Evolutionary conservation across 1,140 invertebrate species (phyloP), one percentile per base, ranked within the genome.

Genomic region (Drosophila lini): DNA sequence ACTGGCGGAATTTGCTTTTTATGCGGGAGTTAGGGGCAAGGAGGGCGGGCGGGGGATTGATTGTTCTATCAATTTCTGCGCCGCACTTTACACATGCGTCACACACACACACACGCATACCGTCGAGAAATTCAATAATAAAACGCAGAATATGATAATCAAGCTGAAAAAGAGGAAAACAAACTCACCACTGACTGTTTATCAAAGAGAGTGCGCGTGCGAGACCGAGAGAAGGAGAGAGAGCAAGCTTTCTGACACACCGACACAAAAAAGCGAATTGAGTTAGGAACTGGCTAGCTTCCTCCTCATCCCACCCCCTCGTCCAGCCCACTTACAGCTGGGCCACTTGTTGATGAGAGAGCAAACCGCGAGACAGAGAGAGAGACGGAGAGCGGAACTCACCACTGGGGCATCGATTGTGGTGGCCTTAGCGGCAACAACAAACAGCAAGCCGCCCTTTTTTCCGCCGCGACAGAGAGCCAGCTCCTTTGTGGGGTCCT

Each of bases 91-190:
- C 65, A 80, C 60, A 88, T 88, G 83, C 80, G 83, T 88, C 78
- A 85, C 75, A 78, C 56, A 60, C 41, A 68, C 38, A 59, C 42
- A 34, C 36, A 50, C 31, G 48, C 22, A 61, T 38, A 45, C 50
- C 68, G 48, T 64, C 22, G 57, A 84, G 81, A 84, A 84, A 84
- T 84, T 84, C 81, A 84, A 84, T 84, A 84, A 77, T 77, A 74
- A 80, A 84, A 77, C 42, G 77, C 67, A 84, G 59, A 84, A 65
- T 75, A 69, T 85, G 81, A 84, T 80, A 84, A 84, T 80, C 58
- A 64, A 50, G 38, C 45, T 73, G 41, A 57, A 59, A 50, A 69
- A 63, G n/a, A 64, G 67, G 67, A 59, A 58, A 67, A 41, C 44
- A 76, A 63, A 77, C 55, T 82, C 80, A 81, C 80, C 79, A 81